phyloP scores from a whole-genome alignment of 2,113 vertebrate species.

The Seriola quinqueradiata region DNA sequence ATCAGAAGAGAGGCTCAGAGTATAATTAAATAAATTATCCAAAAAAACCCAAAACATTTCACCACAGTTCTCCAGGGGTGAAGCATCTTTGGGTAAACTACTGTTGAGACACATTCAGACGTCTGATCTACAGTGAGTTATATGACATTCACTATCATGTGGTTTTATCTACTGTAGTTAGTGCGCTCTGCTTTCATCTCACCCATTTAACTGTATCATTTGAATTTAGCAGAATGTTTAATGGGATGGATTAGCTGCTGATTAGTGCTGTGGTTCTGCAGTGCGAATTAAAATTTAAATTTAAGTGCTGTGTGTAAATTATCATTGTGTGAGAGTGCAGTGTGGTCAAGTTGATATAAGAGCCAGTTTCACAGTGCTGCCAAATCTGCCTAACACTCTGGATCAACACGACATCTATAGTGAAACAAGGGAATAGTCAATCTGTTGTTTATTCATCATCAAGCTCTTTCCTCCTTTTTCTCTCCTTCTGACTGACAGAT shows the following conservation, averaged over 20 bases:
- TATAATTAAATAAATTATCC: too few relatives aligned
- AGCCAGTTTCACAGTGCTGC: background rate
- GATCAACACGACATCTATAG: conserved; percentile 51
- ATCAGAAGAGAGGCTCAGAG: too few relatives aligned
- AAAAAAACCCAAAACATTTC: background rate
- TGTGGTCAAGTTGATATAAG: background rate
- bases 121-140: too few relatives aligned
- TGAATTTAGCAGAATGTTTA: conserved; percentile 30
- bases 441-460: background rate
- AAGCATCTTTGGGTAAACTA: too few relatives aligned
- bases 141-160: too few relatives aligned
- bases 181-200: conserved; percentile 13
- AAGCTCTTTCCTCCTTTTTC: background rate
- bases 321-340: conserved; percentile 25
- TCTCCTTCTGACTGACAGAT: conserved; percentile 80
- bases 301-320: conserved; percentile 21
- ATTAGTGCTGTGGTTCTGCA: conserved; percentile 12
- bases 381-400: background rate
- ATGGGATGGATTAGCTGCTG: conserved; percentile 32
- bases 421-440: background rate
- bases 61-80: too few relatives aligned
- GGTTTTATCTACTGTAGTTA: background rate
- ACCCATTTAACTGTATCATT: conserved; percentile 2
- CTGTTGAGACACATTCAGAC: too few relatives aligned
- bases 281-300: conserved; percentile 36